Evolutionary conservation across 1,140 invertebrate species (phyloP).

Genomic region (Colletes latitarsis): DNA sequence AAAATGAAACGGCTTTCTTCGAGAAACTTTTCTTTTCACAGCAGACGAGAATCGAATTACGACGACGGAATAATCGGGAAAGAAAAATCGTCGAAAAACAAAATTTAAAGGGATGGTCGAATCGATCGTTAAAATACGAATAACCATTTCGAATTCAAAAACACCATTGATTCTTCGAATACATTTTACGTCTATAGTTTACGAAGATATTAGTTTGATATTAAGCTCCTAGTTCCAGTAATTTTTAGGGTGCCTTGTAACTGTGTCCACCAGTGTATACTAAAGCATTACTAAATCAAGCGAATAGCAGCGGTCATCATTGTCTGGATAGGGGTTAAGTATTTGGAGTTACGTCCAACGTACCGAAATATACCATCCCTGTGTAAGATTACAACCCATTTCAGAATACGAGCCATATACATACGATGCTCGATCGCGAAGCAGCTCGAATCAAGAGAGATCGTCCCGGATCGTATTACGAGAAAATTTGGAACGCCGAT

Average conservation of each 20-base stretch:
- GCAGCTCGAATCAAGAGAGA: not conserved
- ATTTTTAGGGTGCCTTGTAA: no score
- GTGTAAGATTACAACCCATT: not conserved
- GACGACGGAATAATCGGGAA: not conserved
- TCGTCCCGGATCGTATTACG: not conserved
- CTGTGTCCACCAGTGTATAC: no score
- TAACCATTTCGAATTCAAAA: not conserved
- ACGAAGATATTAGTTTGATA: no score
- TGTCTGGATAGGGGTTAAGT: no score
- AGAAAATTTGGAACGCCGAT: not conserved
- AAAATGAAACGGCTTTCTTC: conserved; percentile 14
- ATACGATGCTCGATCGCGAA: no score
- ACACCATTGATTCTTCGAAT: not conserved
- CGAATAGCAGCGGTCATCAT: no score
- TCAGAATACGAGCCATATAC: not conserved
- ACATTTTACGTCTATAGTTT: no score
- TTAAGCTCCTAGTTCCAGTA: no score
- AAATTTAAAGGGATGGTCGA: not conserved
- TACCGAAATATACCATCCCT: not conserved
- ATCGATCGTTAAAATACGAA: not conserved
- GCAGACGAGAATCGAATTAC: not conserved
- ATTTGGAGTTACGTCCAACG: no score
- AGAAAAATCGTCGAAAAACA: not conserved
- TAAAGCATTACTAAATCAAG: no score
- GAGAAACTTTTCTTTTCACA: not conserved